These are phyloP conservation scores for Eurytoma adleriae DNA, from an alignment of 2,888 invertebrate genomes.

Conservation along the genomic window DNA sequence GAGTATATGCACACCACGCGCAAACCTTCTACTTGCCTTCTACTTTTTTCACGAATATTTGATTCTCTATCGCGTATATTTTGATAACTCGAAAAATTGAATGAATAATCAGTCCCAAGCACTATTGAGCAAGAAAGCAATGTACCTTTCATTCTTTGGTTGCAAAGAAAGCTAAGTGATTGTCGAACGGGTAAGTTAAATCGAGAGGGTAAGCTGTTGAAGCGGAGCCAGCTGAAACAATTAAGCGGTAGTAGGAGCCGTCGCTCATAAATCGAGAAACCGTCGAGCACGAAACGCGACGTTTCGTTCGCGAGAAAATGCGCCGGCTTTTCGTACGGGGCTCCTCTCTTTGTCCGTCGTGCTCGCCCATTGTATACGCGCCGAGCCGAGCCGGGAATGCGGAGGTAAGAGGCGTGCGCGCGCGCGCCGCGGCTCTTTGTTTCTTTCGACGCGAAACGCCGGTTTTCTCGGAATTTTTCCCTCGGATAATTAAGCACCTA, in stretches of 20 bases:
- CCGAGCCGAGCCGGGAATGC: conserved; percentile 40
- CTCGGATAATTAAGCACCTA: conserved; percentile 36
- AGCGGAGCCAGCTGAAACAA: no score
- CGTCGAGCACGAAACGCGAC: neutral
- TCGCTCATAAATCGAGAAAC: neutral
- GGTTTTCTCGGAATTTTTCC: conserved; percentile 51
- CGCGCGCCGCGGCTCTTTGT: conserved; percentile 27
- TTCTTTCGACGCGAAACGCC: conserved; percentile 40
- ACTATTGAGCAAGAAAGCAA: no score
- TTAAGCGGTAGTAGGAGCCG: neutral
- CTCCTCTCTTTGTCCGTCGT: conserved; percentile 4
- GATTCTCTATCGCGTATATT: no score
- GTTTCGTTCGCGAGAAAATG: no score
- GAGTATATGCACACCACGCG: neutral
- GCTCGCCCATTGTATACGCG: conserved; percentile 8
- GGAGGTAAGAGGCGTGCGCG: conserved; percentile 45
- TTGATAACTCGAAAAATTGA: no score
- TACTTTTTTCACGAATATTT: no score
- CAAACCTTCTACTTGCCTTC: no score
- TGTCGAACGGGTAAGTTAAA: no score
- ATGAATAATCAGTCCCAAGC: no score
- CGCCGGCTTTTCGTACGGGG: conserved; percentile 1
- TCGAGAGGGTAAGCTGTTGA: no score
- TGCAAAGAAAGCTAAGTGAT: no score
- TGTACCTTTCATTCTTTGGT: no score